Evolutionary conservation across 1,140 invertebrate genomes (phyloP), one percentile per base, ranked within the genome.

Genomic region (Lerema accius): DNA sequence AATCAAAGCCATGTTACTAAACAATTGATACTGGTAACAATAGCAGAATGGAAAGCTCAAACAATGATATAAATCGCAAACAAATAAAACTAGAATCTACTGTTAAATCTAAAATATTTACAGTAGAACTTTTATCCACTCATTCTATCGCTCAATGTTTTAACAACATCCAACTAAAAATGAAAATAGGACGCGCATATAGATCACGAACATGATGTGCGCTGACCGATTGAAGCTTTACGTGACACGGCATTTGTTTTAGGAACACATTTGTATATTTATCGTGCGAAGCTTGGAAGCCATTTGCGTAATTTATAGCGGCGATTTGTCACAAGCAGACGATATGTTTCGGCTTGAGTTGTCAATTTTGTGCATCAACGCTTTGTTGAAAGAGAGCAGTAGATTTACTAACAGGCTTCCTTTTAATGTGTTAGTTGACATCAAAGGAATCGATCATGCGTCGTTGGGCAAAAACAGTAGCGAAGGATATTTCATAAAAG

Each of bases 271-370:
- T 65, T 61, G 60, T 66, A 65, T 59, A 71, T 63, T 71, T 68
- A 74, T 65, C 64, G 37, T 40, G 51, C 56, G 65, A 67, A 70
- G 65, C 65, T 64, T 65, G 62, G 60, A 69, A 40, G 65, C 71
- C 63, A 65, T 73, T 70, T 67, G 56, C 19, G 40, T 50, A 63
- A 76, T 76, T 72, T 76, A 72, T 72, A 43, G 60, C 17, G 40
- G 42, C 73, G 65, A 69, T 76, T 63, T 68, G 72, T 75, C 69
- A 71, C 71, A 69, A 51, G 43, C 39, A 56, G 19, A 61, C 73
- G 70, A 73, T 76, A 67, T 67, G 63, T 72, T 62, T 66, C 46
- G 50, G 60, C 63, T 64, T 74, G 63, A 53, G 58, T 56, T 72
- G 70, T 72, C 70, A 69, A 76, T 76, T 76, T 70, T 65, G 56